Conservation (phyloP, 2,113 vertebrate species). For the Paedocypris sp. region DNA sequence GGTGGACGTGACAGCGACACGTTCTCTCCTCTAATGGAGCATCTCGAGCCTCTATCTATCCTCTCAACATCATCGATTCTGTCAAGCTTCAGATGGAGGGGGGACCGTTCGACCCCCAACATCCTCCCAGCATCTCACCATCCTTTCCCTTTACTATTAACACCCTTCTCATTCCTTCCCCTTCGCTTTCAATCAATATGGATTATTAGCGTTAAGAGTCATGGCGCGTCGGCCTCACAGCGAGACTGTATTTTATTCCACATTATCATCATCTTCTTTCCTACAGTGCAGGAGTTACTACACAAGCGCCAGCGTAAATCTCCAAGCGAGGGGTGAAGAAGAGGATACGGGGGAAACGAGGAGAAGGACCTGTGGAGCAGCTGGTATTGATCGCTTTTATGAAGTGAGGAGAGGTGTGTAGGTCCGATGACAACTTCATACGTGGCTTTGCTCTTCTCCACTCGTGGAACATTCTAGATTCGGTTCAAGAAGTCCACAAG, state of each 20-base stretch:
- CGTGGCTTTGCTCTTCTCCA: background rate
- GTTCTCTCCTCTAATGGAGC: background rate
- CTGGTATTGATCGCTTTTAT: constrained; percentile 6
- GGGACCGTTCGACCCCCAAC: constrained; percentile 3
- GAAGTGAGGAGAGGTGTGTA: background rate
- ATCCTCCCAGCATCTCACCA: background rate
- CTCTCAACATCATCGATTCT: constrained; percentile 52
- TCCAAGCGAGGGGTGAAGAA: background rate
- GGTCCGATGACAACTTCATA: background rate
- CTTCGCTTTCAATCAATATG: constrained; percentile 51
- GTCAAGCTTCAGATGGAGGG: constrained; percentile 33
- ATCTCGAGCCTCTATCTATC: constrained; percentile 16
- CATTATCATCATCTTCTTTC: constrained; percentile 24
- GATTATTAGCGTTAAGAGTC: constrained; percentile 53
- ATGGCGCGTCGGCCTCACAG: constrained; percentile 16
- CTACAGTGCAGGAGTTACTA: constrained; percentile 17
- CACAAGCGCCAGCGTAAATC: background rate
- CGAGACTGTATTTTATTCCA: constrained; percentile 27
- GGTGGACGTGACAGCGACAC: background rate
- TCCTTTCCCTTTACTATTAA: background rate
- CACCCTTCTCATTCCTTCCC: constrained; percentile 20
- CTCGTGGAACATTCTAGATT: too few relatives aligned
- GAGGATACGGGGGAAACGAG: constrained; percentile 1
- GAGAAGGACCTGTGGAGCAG: background rate
- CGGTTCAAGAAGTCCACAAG: too few relatives aligned